These are phyloP conservation scores for Phania funesta DNA, from an alignment of 2,888 invertebrate genomes.

Conservation along the genomic window DNA sequence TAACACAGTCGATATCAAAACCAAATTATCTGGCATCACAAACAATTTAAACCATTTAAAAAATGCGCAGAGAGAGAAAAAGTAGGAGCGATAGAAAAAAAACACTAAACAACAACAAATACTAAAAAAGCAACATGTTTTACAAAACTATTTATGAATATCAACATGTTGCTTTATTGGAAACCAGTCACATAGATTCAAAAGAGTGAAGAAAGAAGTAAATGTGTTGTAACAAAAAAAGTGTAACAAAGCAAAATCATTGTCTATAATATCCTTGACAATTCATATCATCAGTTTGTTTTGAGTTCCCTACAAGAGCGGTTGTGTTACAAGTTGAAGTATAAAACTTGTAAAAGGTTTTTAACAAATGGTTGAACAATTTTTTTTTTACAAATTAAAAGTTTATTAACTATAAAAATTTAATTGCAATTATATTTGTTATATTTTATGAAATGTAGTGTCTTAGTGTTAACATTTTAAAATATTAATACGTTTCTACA, in stretches of 20 bases:
- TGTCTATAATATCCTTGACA: conserved; percentile 38
- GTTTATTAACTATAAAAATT: too few relatives aligned
- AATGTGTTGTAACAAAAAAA: too few relatives aligned
- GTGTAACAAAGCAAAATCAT: not conserved
- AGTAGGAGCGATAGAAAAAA: not conserved
- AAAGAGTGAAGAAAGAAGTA: not conserved
- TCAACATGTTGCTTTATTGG: conserved; percentile 44
- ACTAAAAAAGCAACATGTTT: conserved; percentile 40
- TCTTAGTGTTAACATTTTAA: too few relatives aligned
- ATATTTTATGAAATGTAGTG: too few relatives aligned
- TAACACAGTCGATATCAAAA: too few relatives aligned
- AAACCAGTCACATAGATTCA: not conserved
- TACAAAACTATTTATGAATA: not conserved
- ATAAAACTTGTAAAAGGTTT: not conserved
- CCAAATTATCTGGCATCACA: too few relatives aligned
- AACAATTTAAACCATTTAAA: too few relatives aligned
- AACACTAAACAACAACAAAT: not conserved
- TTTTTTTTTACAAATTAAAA: too few relatives aligned
- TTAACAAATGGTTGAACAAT: not conserved
- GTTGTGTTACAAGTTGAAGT: conserved; percentile 40
- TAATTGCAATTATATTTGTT: too few relatives aligned
- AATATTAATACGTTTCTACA: too few relatives aligned
- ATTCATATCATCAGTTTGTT: conserved; percentile 56
- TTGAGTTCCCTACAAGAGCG: conserved; percentile 53
- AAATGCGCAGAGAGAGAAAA: conserved; percentile 38